These are phyloP conservation scores for Calyptomena viridis DNA, from an alignment of 2,113 vertebrate species.

Conservation along the genomic window DNA sequence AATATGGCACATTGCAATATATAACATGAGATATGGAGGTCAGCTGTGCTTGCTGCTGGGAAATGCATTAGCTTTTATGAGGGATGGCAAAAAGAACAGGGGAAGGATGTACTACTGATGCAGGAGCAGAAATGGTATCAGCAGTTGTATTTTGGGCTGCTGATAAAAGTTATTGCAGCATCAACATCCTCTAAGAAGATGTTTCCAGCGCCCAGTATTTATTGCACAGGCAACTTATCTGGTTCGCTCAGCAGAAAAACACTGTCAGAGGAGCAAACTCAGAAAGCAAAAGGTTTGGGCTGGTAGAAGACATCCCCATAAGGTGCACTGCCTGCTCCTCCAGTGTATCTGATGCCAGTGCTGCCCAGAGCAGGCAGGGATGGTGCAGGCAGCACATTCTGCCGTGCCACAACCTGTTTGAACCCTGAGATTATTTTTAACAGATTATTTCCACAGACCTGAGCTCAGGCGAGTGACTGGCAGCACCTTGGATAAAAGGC, in stretches of 20 bases:
- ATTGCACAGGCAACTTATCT: not conserved
- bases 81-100: not conserved
- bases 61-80: not conserved
- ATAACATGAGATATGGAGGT: not conserved
- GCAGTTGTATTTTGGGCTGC: not conserved
- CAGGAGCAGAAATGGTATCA: not conserved
- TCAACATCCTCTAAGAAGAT: not conserved
- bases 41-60: not conserved
- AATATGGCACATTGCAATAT: not conserved
- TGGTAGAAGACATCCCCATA: not conserved
- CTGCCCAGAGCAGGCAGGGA: not conserved
- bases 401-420: accelerated
- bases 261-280: not conserved
- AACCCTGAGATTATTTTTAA: not conserved
- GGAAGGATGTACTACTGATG: not conserved
- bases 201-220: not conserved
- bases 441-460: not conserved
- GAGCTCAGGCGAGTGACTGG: not conserved
- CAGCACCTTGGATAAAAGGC: not conserved
- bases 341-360: accelerated
- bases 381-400: not conserved
- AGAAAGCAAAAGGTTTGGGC: not conserved
- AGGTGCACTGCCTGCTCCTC: not conserved
- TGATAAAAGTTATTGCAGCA: not conserved
- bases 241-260: not conserved